Conservation (phyloP, 2,113 vertebrate genomes). For the Tupaia chinensis region DNA sequence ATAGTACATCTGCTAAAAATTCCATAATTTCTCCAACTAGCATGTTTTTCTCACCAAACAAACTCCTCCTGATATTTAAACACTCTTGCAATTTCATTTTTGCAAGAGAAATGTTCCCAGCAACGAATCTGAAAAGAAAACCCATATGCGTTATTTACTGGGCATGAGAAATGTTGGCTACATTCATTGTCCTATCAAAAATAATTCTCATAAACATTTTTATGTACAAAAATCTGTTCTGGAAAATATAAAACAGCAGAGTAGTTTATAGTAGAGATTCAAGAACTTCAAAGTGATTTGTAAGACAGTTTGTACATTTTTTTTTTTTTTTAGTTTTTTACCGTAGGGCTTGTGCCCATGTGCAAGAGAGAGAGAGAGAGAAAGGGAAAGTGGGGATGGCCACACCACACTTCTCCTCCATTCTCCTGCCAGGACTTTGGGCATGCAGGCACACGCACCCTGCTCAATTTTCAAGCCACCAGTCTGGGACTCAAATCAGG, state of each 20-base stretch:
- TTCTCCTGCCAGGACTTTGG: background rate
- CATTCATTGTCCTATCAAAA: background rate
- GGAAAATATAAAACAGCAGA: background rate
- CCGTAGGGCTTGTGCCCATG: too few relatives aligned
- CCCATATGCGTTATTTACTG: background rate
- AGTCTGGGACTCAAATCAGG: too few relatives aligned
- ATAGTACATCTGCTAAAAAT: constrained; percentile 79
- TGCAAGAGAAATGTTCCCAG: constrained; percentile 63
- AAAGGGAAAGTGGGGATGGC: too few relatives aligned
- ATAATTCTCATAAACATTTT: background rate
- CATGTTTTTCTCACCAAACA: constrained; percentile 71
- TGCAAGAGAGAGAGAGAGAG: too few relatives aligned
- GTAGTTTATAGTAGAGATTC: background rate
- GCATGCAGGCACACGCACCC: background rate
- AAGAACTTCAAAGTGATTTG: background rate
- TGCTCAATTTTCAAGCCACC: too few relatives aligned
- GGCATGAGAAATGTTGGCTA: background rate
- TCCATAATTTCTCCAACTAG: constrained; percentile 78
- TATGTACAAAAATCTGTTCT: background rate
- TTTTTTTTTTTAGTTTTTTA: too few relatives aligned
- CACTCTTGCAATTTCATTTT: constrained; percentile 70
- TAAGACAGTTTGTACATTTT: background rate
- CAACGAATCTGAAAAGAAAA: constrained; percentile 73
- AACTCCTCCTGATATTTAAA: constrained; percentile 60
- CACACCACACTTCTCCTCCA: too few relatives aligned